Percentiles rank a stretch among this genome's conserved stretches.
Evolutionary conservation across 37 sponge, comb jelly and placozoan genomes (phyloP).

Genomic region (Chondrosia reniformis): DNA sequence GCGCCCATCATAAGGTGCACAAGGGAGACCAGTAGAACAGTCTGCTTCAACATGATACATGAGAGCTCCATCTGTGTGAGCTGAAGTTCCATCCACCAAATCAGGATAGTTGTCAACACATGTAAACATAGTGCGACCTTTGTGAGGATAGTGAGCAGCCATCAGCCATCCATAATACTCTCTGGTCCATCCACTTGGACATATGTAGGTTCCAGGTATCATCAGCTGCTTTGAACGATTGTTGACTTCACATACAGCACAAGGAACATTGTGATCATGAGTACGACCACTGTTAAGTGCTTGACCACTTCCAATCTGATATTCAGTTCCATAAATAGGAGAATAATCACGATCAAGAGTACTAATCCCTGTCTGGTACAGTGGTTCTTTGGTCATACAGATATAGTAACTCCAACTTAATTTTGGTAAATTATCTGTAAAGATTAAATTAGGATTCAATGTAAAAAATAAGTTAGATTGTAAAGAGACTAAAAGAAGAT

Average conservation of each 20-base stretch:
- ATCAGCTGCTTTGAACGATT: constrained; percentile 1
- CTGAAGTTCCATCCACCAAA: not conserved
- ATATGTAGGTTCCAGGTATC: constrained; percentile 8
- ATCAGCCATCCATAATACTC: constrained; percentile 19
- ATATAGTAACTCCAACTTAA: no score
- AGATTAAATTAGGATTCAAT: no score
- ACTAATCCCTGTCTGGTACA: constrained; percentile 3
- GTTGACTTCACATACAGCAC: constrained; percentile 16
- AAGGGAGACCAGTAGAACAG: constrained; percentile 38
- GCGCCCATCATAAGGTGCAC: constrained; percentile 36
- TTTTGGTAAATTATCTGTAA: no score
- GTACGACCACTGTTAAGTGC: not conserved
- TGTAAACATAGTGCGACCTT: constrained; percentile 7
- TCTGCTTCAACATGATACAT: constrained; percentile 42
- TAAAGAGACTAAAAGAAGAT: no score
- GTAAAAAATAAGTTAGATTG: no score
- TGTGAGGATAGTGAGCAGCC: constrained; percentile 17
- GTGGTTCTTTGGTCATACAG: constrained; percentile 32
- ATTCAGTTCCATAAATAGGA: constrained; percentile 17
- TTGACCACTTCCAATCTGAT: not conserved
- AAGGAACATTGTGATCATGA: constrained; percentile 3
- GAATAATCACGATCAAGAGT: not conserved
- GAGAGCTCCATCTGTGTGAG: constrained; percentile 19
- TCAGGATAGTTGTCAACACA: constrained; percentile 9
- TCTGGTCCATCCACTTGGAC: constrained; percentile 18